These are phyloP conservation scores for Kradibia gibbosae DNA, from an alignment of 1,140 invertebrate species.

Conservation along the genomic window DNA sequence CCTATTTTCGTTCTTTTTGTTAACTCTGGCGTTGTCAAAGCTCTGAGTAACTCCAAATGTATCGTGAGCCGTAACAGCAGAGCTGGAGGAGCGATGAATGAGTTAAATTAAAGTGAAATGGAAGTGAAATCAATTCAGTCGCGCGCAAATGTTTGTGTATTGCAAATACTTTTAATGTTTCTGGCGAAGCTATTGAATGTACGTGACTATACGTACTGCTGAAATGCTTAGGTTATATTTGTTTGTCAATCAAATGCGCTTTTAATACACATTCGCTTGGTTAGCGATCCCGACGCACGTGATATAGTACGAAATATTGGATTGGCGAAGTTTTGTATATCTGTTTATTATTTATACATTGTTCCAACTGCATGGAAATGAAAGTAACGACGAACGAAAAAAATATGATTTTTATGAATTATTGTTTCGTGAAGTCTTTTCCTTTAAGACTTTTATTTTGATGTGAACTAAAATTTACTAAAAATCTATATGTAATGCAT, in stretches of 20 bases:
- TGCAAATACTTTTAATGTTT: background rate
- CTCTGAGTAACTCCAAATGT: background rate
- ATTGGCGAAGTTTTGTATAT: background rate
- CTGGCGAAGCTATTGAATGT: background rate
- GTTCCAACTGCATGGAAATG: background rate
- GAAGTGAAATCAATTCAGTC: slow-evolving; percentile 4
- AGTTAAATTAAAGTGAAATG: background rate
- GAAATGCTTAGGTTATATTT: background rate
- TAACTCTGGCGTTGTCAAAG: background rate
- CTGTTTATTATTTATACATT: background rate
- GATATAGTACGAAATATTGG: background rate
- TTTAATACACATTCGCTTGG: background rate
- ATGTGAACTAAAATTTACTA: background rate
- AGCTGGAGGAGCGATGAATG: background rate
- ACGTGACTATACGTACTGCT: background rate
- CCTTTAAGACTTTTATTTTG: background rate
- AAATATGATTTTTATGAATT: background rate
- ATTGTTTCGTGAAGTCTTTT: background rate
- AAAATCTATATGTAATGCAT: too few relatives aligned
- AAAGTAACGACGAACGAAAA: background rate
- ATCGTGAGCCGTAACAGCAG: background rate
- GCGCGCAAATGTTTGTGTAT: background rate
- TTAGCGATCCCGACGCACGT: background rate
- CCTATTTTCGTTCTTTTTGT: slow-evolving; percentile 13
- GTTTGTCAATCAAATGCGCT: background rate